Base-by-base conservation (phyloP, 1,140 invertebrate species). In the Drosophila malerkotliana region DNA sequence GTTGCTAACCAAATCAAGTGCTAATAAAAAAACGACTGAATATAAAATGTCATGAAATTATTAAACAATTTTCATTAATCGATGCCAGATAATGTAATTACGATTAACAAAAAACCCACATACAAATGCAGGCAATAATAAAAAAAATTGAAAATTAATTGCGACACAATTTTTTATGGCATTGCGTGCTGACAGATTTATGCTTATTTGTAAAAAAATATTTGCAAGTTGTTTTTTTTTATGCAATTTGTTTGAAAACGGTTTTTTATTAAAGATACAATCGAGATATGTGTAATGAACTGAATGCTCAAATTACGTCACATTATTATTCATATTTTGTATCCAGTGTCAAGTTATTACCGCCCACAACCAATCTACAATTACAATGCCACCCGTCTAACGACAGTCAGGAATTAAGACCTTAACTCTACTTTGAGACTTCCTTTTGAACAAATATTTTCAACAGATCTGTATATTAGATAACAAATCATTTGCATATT, bases 101-200 rank as follows among this genome's bases (percentile, higher is more conserved):
- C 64, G 18, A 53, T 56, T 52, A 10, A 62, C 34, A 53, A 44
- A 68, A 80, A 76, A 60, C 44, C 61, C 69, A 73, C 53, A 21
- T 32, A 2, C 45, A 39, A 52, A 8, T 24, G 30, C 34, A 61
- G 15, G 24, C 4, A 34, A 44, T 9, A 14, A 51, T 18, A 52
- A 32, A 56, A 39, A 61, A 39, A 61, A 55, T 60, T 58, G 28
- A 45, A 47, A 56, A 84, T 80, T 84, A 85, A 85, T 85, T 84
- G 77, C 80, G 81, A 84, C 80, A 84, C 81, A 64, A 59, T 87
- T 85, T 84, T 67, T 62, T 75, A 80, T 78, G 72, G 57, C 79
- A 88, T 62, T 82, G 75, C 72, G 58, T 88, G 83, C 63, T 88
- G 83, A 88, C 84, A 88, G 83, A 88, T 88, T 88, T 89, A 88